phyloP scores from a whole-genome alignment of 1,140 invertebrate genomes.

The Campoletis sonorensis region DNA sequence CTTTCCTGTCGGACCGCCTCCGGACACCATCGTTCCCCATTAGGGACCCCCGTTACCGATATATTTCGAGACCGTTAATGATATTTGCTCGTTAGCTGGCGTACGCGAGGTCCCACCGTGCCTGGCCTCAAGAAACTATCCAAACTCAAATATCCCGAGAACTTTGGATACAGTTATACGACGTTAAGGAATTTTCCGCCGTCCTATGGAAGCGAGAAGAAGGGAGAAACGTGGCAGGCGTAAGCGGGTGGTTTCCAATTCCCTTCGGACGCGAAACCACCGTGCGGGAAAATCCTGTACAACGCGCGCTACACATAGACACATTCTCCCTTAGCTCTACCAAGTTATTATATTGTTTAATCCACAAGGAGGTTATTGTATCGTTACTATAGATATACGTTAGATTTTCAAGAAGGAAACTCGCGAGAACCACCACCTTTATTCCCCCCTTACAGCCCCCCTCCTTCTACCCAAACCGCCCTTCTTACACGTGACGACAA shows the following conservation, averaged over 20 bases:
- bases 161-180: conserved; percentile 29
- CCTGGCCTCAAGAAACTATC: conserved; percentile 33
- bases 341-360: conserved; percentile 43
- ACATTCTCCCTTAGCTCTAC: background rate
- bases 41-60: conserved; percentile 48
- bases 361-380: conserved; percentile 27
- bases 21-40: conserved; percentile 43
- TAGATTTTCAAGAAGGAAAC: conserved; percentile 12
- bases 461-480: background rate
- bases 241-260: conserved; percentile 6
- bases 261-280: conserved; percentile 34
- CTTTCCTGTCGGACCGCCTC: conserved; percentile 29
- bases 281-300: conserved; percentile 12
- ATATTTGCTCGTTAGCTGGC: conserved; percentile 58
- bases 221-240: background rate
- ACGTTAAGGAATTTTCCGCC: conserved; percentile 22
- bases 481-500: conserved; percentile 9
- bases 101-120: conserved; percentile 51
- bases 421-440: background rate
- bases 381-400: conserved; percentile 9
- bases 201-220: background rate
- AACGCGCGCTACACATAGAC: background rate
- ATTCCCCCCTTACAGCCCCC: background rate
- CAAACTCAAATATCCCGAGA: conserved; percentile 51
- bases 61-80: conserved; percentile 53